These are phyloP conservation scores for Xyliphius kryptos DNA, from an alignment of 2,113 vertebrate species.

Conservation along the genomic window DNA sequence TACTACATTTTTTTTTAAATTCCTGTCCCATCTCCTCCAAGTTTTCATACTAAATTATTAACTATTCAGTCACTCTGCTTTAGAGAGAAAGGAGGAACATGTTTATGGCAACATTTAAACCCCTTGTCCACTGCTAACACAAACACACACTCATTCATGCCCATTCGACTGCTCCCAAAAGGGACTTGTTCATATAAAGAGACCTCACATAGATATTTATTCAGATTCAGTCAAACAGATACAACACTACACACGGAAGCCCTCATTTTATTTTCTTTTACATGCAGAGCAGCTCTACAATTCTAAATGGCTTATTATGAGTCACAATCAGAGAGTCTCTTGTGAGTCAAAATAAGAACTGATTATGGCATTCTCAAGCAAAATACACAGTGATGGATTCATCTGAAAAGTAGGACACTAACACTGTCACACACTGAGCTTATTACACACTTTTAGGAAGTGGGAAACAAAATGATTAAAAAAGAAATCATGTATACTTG, in stretches of 20 bases:
- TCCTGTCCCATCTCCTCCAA: slow-evolving; percentile 74
- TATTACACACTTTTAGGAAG: too few species aligned
- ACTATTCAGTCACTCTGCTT: slow-evolving; percentile 64
- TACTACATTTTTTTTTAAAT: too few species aligned
- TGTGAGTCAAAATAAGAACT: slow-evolving; percentile 59
- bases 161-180: too few species aligned
- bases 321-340: slow-evolving; percentile 48
- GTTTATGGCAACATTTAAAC: slow-evolving; percentile 43
- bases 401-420: slow-evolving; percentile 32
- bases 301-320: slow-evolving; percentile 49
- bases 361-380: slow-evolving; percentile 53
- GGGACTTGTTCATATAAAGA: too few species aligned
- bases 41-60: slow-evolving; percentile 83
- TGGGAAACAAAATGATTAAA: too few species aligned
- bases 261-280: slow-evolving; percentile 24
- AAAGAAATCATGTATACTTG: too few species aligned
- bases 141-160: slow-evolving; percentile 15
- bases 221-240: too few species aligned
- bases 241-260: slow-evolving; percentile 17
- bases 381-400: slow-evolving; percentile 14
- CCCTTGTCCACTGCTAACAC: slow-evolving; percentile 5
- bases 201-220: slow-evolving; percentile 18
- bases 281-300: slow-evolving; percentile 35
- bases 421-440: not conserved
- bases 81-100: slow-evolving; percentile 39